Conservation (phyloP, 2,113 vertebrate genomes). For the Hylia prasina region DNA sequence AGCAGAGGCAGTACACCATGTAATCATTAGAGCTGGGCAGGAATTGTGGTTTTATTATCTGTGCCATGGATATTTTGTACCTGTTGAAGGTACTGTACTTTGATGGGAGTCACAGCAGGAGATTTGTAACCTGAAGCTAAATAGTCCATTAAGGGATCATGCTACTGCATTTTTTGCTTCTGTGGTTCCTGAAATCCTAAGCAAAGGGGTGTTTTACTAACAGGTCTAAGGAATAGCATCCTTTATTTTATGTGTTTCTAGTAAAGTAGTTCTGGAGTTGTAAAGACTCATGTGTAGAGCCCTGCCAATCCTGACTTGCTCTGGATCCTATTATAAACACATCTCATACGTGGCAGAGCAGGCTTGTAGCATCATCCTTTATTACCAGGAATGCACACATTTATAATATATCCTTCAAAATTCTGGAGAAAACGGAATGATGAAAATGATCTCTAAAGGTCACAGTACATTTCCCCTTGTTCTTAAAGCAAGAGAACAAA, state of each 20-base stretch:
- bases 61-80: not conserved
- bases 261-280: not conserved
- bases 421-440: not conserved
- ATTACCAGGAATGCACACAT: not conserved
- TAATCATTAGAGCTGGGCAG: rapidly evolving
- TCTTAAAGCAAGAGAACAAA: not conserved
- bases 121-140: not conserved
- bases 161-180: not conserved
- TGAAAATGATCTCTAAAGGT: not conserved
- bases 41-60: not conserved
- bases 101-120: not conserved
- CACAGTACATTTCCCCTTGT: not conserved
- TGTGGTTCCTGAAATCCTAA: not conserved
- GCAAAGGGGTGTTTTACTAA: not conserved
- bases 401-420: not conserved
- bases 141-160: not conserved
- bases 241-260: not conserved
- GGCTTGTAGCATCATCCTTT: not conserved
- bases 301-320: not conserved
- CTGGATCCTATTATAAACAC: not conserved
- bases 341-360: not conserved
- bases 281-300: rapidly evolving
- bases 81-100: not conserved
- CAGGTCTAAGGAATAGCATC: not conserved
- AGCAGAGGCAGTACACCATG: not conserved